Evolutionary conservation across 1,140 invertebrate genomes (phyloP).

Genomic region (Rhynchophorus ferrugineus): DNA sequence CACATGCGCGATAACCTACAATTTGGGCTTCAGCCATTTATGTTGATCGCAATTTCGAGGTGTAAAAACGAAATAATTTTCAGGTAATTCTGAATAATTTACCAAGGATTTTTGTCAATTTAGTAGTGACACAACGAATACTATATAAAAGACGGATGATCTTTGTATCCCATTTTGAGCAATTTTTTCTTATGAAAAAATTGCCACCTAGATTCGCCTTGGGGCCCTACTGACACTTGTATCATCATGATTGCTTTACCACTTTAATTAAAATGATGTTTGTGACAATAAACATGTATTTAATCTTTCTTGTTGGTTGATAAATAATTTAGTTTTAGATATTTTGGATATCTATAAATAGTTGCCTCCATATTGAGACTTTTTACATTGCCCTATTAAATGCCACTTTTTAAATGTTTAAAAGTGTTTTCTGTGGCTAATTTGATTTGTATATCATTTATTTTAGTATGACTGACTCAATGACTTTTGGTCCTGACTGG

Average conservation of each 20-base stretch:
- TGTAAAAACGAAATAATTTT: slow-evolving; percentile 31
- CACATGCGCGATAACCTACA: slow-evolving; percentile 39
- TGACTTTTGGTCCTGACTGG: slow-evolving; percentile 70
- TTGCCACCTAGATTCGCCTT: slow-evolving; percentile 35
- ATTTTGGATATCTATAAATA: slow-evolving; percentile 29
- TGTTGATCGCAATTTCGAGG: slow-evolving; percentile 37
- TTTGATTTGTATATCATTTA: slow-evolving; percentile 4
- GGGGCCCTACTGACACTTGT: slow-evolving; percentile 24
- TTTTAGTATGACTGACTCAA: slow-evolving; percentile 42
- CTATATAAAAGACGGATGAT: neutral
- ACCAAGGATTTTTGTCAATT: slow-evolving; percentile 7
- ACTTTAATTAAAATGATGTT: too few relatives aligned
- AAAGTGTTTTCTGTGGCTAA: too few relatives aligned
- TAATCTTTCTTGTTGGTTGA: slow-evolving; percentile 4
- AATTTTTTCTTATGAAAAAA: slow-evolving; percentile 17
- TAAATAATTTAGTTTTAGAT: slow-evolving; percentile 3
- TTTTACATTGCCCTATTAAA: slow-evolving; percentile 5
- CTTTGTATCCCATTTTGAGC: neutral
- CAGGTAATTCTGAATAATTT: slow-evolving; percentile 31
- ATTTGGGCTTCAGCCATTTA: slow-evolving; percentile 39
- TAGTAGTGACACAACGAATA: neutral
- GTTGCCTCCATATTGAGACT: slow-evolving; percentile 31
- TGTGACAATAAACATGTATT: slow-evolving; percentile 4
- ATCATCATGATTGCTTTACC: slow-evolving; percentile 10
- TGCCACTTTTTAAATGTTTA: too few relatives aligned